Evolutionary conservation across 2,113 vertebrate genomes (phyloP).

Genomic region (Serranochromis macrocephalus): DNA sequence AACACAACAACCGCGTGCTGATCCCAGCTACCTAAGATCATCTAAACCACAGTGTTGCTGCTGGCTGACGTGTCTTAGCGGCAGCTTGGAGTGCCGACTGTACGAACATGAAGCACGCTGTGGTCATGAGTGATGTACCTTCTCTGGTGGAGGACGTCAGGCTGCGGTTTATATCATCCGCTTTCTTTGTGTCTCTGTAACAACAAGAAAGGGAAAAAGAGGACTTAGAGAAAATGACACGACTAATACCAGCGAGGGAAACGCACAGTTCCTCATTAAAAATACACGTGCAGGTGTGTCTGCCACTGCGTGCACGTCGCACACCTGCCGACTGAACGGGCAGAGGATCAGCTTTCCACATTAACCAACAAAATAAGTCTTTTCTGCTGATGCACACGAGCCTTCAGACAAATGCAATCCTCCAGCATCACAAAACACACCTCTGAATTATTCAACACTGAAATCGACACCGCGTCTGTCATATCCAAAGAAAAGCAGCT

Average conservation of each 20-base stretch:
- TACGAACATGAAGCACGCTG: neutral
- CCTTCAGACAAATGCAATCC: neutral
- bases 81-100: neutral
- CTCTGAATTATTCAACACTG: conserved; percentile 41
- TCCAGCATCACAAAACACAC: neutral
- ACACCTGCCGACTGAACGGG: neutral
- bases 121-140: conserved; percentile 37
- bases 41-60: conserved; percentile 8
- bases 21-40: conserved; percentile 13
- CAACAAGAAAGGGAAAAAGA: neutral
- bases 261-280: neutral
- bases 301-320: neutral
- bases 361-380: neutral
- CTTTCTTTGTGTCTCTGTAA: conserved; percentile 61
- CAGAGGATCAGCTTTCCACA: neutral
- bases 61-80: neutral
- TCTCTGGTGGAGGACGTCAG: conserved; percentile 60
- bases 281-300: neutral
- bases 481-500: neutral
- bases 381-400: neutral
- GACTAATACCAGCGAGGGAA: neutral
- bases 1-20: conserved; percentile 9
- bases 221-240: neutral
- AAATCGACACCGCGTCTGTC: conserved; percentile 17
- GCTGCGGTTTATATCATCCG: conserved; percentile 65